Percentiles rank a stretch among this genome's conserved stretches.
phyloP scores from a whole-genome alignment of 2,888 invertebrate species.

The Copidosoma aretas region DNA sequence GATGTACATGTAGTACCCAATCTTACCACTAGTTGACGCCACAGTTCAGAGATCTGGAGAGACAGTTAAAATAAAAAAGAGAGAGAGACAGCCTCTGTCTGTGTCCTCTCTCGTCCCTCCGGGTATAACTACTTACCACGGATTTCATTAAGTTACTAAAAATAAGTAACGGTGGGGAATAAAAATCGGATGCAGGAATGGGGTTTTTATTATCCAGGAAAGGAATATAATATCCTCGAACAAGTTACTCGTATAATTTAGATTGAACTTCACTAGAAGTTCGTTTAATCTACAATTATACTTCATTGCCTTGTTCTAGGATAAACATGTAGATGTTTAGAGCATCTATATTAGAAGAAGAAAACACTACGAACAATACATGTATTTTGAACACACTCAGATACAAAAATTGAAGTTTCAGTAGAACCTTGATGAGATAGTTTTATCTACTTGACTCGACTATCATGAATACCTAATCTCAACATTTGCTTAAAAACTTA shows the following conservation, averaged over 20 bases:
- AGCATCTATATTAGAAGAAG: neutral
- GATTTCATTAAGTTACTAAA: no score
- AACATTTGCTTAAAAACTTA: neutral
- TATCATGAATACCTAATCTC: neutral
- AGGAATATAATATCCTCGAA: neutral
- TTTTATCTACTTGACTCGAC: no score
- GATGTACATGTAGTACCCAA: neutral
- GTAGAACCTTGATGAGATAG: no score
- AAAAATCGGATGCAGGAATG: no score
- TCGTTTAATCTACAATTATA: constrained; percentile 1
- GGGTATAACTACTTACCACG: no score
- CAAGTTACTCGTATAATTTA: neutral
- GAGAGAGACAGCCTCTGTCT: no score
- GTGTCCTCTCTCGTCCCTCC: no score
- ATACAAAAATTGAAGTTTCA: no score
- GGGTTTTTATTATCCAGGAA: neutral
- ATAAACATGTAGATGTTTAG: constrained; percentile 1
- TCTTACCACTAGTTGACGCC: constrained; percentile 5
- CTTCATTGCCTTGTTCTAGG: neutral
- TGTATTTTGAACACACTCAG: no score
- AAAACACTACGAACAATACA: no score
- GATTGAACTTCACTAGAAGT: constrained; percentile 6
- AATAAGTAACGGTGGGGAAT: no score
- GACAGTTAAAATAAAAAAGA: no score
- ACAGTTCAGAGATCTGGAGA: neutral